phyloP scores from a whole-genome alignment of 2,888 invertebrate species.

The Tenthredo distinguenda region DNA sequence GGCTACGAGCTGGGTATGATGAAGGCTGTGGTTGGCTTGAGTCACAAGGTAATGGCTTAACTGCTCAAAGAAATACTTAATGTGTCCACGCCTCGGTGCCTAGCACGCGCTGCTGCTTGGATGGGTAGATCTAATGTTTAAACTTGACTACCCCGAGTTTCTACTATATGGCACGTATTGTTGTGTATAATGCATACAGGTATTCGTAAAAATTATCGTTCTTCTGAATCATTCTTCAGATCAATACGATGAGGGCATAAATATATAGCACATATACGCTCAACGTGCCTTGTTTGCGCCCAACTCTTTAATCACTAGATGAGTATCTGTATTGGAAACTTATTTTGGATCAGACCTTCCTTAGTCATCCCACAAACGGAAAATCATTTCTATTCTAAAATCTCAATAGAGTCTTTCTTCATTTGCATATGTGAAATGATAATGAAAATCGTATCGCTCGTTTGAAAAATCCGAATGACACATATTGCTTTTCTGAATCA shows the following conservation, averaged over 20 bases:
- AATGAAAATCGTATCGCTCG: too few species aligned
- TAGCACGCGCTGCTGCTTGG: slow-evolving; percentile 33
- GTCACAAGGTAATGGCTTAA: slow-evolving; percentile 41
- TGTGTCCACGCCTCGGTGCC: slow-evolving; percentile 31
- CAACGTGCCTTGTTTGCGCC: too few species aligned
- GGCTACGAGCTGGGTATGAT: not conserved
- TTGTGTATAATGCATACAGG: not conserved
- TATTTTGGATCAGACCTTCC: too few species aligned
- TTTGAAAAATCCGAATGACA: not conserved
- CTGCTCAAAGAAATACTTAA: slow-evolving; percentile 46
- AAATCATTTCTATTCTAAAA: not conserved
- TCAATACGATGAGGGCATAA: too few species aligned
- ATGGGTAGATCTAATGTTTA: slow-evolving; percentile 17
- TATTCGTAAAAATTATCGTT: too few species aligned
- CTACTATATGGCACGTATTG: not conserved
- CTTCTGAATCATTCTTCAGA: too few species aligned
- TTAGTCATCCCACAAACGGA: not conserved
- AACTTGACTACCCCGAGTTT: slow-evolving; percentile 18
- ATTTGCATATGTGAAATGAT: too few species aligned
- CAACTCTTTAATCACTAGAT: too few species aligned
- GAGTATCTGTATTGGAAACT: too few species aligned
- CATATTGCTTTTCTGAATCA: not conserved
- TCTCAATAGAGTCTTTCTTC: not conserved
- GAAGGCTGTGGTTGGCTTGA: not conserved
- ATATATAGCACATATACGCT: too few species aligned